phyloP scores from a whole-genome alignment of 2,113 vertebrate species.

The Solea solea region DNA sequence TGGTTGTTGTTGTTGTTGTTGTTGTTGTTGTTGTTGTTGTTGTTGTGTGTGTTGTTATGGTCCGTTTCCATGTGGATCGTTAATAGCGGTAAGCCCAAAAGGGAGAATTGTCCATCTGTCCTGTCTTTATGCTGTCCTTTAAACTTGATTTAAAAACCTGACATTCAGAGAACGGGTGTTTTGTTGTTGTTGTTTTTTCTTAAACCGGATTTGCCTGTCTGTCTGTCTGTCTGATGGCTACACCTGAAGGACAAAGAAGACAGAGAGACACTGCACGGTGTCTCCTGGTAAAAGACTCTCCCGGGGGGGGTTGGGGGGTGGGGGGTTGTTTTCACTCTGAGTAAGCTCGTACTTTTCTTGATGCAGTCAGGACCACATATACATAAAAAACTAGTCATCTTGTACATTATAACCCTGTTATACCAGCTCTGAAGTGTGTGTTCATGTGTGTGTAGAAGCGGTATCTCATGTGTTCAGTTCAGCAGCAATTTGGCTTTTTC shows the following conservation, averaged over 20 bases:
- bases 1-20: conserved; percentile 45
- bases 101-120: conserved; percentile 20
- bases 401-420: conserved; percentile 74
- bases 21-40: conserved; percentile 52
- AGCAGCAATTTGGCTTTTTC: conserved; percentile 69
- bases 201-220: conserved; percentile 1
- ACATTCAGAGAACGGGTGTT: neutral
- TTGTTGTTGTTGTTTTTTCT: conserved; percentile 1
- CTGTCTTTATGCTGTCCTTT: neutral
- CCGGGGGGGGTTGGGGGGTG: conserved; percentile 49
- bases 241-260: conserved; percentile 52
- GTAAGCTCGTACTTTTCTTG: conserved; percentile 53
- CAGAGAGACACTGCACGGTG: conserved; percentile 30
- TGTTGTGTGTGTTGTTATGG: conserved; percentile 47
- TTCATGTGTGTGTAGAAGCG: neutral
- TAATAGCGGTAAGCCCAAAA: conserved; percentile 25
- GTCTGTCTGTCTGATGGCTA: conserved; percentile 38
- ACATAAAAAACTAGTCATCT: conserved; percentile 67
- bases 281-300: conserved; percentile 58
- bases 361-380: conserved; percentile 53
- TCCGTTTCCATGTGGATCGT: conserved; percentile 27
- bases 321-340: conserved; percentile 45
- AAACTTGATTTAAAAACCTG: neutral
- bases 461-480: conserved; percentile 49
- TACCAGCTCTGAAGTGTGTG: conserved; percentile 63